Evolutionary conservation across 2,888 invertebrate genomes (phyloP).

Genomic region (Sympetrum striolatum): DNA sequence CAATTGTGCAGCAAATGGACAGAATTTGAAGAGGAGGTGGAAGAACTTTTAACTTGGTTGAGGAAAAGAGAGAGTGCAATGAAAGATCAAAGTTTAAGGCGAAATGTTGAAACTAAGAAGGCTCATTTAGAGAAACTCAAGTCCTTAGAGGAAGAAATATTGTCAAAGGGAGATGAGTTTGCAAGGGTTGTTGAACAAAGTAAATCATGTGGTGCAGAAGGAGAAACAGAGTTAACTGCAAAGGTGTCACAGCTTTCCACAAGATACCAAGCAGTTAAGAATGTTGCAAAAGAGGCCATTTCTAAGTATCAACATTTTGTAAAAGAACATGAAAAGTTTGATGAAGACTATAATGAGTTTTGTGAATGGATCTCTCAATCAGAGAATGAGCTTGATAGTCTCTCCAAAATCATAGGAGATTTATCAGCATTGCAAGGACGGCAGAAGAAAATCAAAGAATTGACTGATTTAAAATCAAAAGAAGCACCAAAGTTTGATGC

Average conservation of each 20-base stretch:
- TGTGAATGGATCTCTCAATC: constrained; percentile 77
- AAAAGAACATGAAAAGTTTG: constrained; percentile 83
- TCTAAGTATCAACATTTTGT: constrained; percentile 84
- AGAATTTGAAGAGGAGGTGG: constrained; percentile 78
- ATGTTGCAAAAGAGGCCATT: constrained; percentile 82
- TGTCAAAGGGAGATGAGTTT: constrained; percentile 72
- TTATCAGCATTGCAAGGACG: constrained; percentile 76
- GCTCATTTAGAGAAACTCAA: constrained; percentile 79
- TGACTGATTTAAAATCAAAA: constrained; percentile 80
- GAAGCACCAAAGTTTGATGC: constrained; percentile 83
- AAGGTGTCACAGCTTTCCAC: constrained; percentile 80
- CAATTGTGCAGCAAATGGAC: constrained; percentile 81
- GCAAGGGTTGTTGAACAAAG: constrained; percentile 72
- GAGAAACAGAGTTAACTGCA: constrained; percentile 75
- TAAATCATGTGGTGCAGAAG: constrained; percentile 68
- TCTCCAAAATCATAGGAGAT: constrained; percentile 87
- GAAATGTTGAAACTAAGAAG: constrained; percentile 81
- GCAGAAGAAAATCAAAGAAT: constrained; percentile 78
- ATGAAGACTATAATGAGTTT: constrained; percentile 74
- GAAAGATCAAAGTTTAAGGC: constrained; percentile 88
- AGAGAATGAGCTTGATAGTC: constrained; percentile 75
- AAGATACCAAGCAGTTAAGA: constrained; percentile 81
- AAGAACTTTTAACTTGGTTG: constrained; percentile 82
- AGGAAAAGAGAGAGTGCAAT: constrained; percentile 84
- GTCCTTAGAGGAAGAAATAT: constrained; percentile 73